Percentiles rank a stretch among this genome's conserved stretches.
Evolutionary conservation across 2,888 invertebrate species (phyloP).

Genomic region (Cosmorhoe ocellata): DNA sequence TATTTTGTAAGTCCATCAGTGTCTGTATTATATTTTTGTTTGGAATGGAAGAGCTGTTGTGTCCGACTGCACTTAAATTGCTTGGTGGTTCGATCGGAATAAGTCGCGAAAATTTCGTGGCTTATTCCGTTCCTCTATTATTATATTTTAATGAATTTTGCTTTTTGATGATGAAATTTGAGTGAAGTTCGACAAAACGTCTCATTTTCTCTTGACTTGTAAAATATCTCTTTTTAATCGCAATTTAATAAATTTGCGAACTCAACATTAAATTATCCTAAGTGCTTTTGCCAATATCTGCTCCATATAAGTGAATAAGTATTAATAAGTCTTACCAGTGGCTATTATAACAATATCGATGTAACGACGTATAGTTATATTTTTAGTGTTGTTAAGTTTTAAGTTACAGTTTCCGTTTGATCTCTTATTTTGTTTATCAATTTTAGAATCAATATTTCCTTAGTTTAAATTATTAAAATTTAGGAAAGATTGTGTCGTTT

Average conservation of each 20-base stretch:
- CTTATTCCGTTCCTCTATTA: conserved; percentile 55
- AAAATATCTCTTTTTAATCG: conserved; percentile 32
- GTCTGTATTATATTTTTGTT: conserved; percentile 53
- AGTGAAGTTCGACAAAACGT: conserved; percentile 81
- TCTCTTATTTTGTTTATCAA: conserved; percentile 75
- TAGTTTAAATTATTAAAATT: conserved; percentile 72
- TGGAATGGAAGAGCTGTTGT: conserved; percentile 69
- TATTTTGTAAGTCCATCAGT: conserved; percentile 77
- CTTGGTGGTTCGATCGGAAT: conserved; percentile 68
- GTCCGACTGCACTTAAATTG: conserved; percentile 82
- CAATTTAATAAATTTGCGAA: conserved; percentile 27
- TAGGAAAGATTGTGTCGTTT: conserved; percentile 24
- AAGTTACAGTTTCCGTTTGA: conserved; percentile 73
- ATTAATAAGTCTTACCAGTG: conserved; percentile 25
- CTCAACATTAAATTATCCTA: conserved; percentile 10
- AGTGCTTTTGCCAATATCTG: conserved; percentile 25
- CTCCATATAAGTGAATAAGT: conserved; percentile 17
- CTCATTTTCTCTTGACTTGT: conserved; percentile 39
- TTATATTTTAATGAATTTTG: conserved; percentile 57
- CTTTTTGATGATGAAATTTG: conserved; percentile 61
- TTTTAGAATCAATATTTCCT: conserved; percentile 59
- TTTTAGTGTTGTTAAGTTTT: conserved; percentile 72
- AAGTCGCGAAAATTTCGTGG: conserved; percentile 45
- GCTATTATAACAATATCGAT: conserved; percentile 27
- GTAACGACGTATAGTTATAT: conserved; percentile 37